These are phyloP conservation scores for Scaptomyza caliginosa DNA, from an alignment of 2,888 invertebrate genomes.

Conservation along the genomic window DNA sequence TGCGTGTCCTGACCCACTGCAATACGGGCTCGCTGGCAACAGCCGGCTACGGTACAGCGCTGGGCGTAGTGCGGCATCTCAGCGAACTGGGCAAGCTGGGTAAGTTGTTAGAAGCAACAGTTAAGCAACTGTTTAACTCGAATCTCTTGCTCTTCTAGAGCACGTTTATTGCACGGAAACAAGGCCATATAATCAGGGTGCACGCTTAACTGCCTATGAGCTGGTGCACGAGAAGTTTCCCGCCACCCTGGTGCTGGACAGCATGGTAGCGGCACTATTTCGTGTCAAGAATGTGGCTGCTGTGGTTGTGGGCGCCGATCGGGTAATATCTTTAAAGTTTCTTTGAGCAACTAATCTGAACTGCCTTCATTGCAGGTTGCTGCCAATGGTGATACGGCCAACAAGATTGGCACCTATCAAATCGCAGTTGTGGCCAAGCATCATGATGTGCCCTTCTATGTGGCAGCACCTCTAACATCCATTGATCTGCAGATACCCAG, in stretches of 20 bases:
- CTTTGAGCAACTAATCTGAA: too few relatives aligned
- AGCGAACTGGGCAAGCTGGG: slow-evolving; percentile 89
- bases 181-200: slow-evolving; percentile 98
- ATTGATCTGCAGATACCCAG: slow-evolving; percentile 91
- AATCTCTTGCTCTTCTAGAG: slow-evolving; percentile 85
- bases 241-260: slow-evolving; percentile 96
- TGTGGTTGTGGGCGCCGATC: slow-evolving; percentile 98
- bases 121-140: too few relatives aligned
- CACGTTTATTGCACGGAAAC: slow-evolving; percentile 98
- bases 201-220: slow-evolving; percentile 97
- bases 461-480: slow-evolving; percentile 96
- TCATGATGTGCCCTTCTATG: slow-evolving; percentile 96
- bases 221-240: slow-evolving; percentile 96
- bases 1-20: slow-evolving; percentile 96
- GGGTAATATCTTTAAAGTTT: slow-evolving; percentile 89
- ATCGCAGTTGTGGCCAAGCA: slow-evolving; percentile 96
- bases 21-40: slow-evolving; percentile 99
- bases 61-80: slow-evolving; percentile 96
- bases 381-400: slow-evolving; percentile 98
- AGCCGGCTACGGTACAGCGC: slow-evolving; percentile 98
- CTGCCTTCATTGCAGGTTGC: slow-evolving; percentile 89
- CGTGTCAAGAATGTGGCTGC: slow-evolving; percentile 92
- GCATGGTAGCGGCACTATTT: slow-evolving; percentile 97
- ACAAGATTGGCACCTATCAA: slow-evolving; percentile 99
- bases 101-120: slow-evolving; percentile 80